Conservation (phyloP, 2,888 invertebrate genomes). For the Nipponacmea schrenckii region DNA sequence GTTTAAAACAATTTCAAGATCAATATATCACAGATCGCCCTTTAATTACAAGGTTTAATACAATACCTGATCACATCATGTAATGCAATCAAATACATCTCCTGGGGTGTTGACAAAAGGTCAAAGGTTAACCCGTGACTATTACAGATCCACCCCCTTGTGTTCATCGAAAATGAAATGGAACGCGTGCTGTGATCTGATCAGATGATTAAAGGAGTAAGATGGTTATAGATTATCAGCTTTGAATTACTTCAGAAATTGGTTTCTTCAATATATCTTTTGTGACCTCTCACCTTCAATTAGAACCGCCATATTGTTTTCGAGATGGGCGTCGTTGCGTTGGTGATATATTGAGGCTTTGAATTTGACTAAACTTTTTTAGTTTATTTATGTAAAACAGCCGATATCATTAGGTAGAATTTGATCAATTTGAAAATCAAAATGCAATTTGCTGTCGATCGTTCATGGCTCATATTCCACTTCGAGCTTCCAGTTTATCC, state of each 20-base stretch:
- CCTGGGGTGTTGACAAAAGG: neutral
- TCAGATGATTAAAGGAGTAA: neutral
- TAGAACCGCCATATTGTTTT: slow-evolving; percentile 4
- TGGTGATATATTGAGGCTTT: too few species aligned
- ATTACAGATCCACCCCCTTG: neutral
- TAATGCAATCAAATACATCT: neutral
- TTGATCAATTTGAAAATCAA: too few species aligned
- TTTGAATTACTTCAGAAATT: neutral
- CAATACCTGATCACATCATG: neutral
- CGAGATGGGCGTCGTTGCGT: neutral
- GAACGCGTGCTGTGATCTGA: neutral
- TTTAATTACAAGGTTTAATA: too few species aligned
- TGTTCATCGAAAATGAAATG: neutral
- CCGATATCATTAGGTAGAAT: too few species aligned
- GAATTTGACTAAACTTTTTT: too few species aligned
- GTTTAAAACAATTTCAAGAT: too few species aligned
- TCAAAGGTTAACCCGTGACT: neutral
- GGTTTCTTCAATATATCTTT: neutral
- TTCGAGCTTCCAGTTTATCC: too few species aligned
- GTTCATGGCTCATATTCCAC: too few species aligned
- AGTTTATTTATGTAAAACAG: too few species aligned
- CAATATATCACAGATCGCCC: too few species aligned
- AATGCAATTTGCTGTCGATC: too few species aligned
- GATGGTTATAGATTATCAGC: neutral
- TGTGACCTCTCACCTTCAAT: neutral